Percentiles rank a stretch among this genome's conserved stretches.
Conservation (phyloP, 2,113 vertebrate genomes). For the Xyrauchen texanus region DNA sequence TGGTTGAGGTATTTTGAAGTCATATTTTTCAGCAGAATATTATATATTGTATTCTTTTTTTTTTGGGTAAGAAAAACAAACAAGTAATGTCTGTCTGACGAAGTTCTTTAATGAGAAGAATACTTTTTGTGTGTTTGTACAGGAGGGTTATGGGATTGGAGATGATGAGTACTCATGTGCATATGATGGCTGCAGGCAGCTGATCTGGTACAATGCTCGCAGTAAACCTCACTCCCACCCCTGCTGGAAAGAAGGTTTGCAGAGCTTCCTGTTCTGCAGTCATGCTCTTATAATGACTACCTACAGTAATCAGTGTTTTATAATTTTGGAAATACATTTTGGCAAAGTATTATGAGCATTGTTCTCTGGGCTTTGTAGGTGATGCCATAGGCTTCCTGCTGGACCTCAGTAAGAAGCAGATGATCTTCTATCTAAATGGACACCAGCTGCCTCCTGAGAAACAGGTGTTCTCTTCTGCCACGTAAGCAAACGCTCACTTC, state of each 20-base stretch:
- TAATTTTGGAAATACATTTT: not conserved
- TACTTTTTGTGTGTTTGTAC: slow-evolving; percentile 17
- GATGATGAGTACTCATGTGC: slow-evolving; percentile 98
- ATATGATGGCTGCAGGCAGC: slow-evolving; percentile 98
- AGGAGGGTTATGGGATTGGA: slow-evolving; percentile 98
- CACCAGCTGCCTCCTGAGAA: slow-evolving; percentile 96
- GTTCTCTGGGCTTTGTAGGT: slow-evolving; percentile 73
- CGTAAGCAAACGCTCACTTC: slow-evolving; percentile 76
- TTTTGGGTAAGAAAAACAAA: too few relatives aligned
- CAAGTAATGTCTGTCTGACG: too few relatives aligned
- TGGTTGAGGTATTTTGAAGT: too few relatives aligned
- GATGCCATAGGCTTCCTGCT: slow-evolving; percentile 95
- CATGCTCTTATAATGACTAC: too few relatives aligned
- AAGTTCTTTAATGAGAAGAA: too few relatives aligned
- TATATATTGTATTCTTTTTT: too few relatives aligned
- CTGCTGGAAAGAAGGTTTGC: slow-evolving; percentile 97
- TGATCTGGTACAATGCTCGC: slow-evolving; percentile 99
- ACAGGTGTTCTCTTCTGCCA: slow-evolving; percentile 95
- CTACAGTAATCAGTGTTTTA: not conserved
- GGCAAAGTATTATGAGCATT: not conserved
- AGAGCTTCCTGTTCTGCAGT: not conserved
- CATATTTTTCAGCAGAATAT: too few relatives aligned
- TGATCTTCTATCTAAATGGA: slow-evolving; percentile 98
- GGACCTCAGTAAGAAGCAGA: slow-evolving; percentile 97
- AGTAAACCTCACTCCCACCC: slow-evolving; percentile 96